Evolutionary conservation across 2,888 invertebrate species (phyloP), one percentile per base, ranked within the genome.

Genomic region (Thalpophila matura): DNA sequence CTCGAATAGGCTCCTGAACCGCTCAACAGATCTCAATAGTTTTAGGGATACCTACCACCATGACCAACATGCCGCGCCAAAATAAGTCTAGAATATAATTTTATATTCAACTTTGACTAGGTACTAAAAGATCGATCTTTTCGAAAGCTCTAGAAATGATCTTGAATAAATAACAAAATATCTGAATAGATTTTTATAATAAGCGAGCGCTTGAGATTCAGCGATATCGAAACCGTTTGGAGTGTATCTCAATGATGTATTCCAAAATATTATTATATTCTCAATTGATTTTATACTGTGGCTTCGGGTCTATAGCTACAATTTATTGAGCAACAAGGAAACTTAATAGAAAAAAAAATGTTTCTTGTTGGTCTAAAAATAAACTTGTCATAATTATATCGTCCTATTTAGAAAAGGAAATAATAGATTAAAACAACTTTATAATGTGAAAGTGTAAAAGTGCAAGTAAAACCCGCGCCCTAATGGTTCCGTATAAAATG

Each of bases 181-280:
- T 26, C n/a, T 43, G 31, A 43, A 62, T 43, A 20, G 27, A 35
- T 3, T 18, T 38, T 4, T 18, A 42, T 68, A 35, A 60, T 37
- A 70, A 49, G 10, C 22, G 22, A 47, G 4, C 29, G 38, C 37
- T 74, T 54, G 14, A 64, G 33, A 49, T 33, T 18, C 35, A 6
- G 9, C 35, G 43, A 64, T 46, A 45, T 64, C 10, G 45, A 40
- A 42, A 14, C 40, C 0, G 37, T 20, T 33, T 75, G 35, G 16
- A 74, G 75, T 29, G 29, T 38, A 59, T 56, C 56, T 75, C 56
- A 51, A 64, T 26, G 61, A 56, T 33, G 12, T 54, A 38, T 66
- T 16, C 33, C 33, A 49, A 33, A 53, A 54, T n/a, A n/a, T 54
- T 61, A 38, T 43, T 16, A 7, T 29, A 14, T 5, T 4, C 18